These are phyloP conservation scores for Phalacrocorax pelagicus DNA, from an alignment of 2,113 vertebrate genomes.

Conservation along the genomic window DNA sequence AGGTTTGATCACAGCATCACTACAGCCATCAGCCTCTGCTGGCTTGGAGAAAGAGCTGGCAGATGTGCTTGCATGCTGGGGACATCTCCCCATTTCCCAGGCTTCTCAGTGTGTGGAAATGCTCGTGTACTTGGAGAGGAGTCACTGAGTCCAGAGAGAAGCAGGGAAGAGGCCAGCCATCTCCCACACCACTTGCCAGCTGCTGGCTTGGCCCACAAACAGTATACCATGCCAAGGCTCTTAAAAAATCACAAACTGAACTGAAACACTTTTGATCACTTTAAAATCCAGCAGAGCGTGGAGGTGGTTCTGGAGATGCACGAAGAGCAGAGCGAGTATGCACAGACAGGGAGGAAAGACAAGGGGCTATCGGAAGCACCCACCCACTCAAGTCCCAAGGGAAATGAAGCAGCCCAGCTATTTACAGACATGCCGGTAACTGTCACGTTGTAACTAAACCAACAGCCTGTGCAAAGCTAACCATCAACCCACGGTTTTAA, in stretches of 20 bases:
- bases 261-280: not conserved
- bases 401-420: not conserved
- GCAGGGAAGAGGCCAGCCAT: not conserved
- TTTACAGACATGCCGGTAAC: not conserved
- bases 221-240: not conserved
- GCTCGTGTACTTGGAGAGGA: not conserved
- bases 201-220: slow-evolving; percentile 6
- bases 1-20: not conserved
- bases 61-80: not conserved
- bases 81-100: not conserved
- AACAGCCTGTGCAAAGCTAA: not conserved
- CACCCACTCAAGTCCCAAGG: not conserved
- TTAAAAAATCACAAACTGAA: not conserved
- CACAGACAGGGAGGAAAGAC: not conserved
- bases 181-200: slow-evolving; percentile 5
- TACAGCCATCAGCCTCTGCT: not conserved
- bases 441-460: not conserved
- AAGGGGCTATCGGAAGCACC: not conserved
- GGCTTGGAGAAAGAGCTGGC: not conserved
- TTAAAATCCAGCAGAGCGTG: not conserved
- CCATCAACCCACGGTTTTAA: not conserved
- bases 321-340: not conserved
- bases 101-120: not conserved
- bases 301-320: not conserved
- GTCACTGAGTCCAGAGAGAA: not conserved